These are phyloP conservation scores for Glareola pratincola DNA, from an alignment of 2,113 vertebrate species.

Conservation along the genomic window DNA sequence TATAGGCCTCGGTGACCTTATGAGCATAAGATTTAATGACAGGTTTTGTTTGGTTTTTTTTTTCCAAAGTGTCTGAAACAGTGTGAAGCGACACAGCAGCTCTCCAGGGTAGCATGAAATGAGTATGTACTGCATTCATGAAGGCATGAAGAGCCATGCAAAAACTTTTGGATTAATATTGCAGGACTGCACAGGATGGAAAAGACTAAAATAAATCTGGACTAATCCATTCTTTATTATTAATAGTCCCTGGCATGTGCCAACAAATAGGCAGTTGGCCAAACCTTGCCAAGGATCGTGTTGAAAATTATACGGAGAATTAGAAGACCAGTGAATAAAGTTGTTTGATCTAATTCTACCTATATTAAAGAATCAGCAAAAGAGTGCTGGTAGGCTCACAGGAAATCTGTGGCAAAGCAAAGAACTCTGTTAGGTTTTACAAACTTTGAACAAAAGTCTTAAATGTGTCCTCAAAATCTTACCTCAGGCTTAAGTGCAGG, in stretches of 20 bases:
- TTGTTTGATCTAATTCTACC: not conserved
- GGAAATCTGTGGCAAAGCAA: not conserved
- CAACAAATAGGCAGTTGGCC: not conserved
- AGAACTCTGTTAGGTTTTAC: not conserved
- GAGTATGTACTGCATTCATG: not conserved
- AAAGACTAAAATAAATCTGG: not conserved
- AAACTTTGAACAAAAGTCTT: not conserved
- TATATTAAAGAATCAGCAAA: not conserved
- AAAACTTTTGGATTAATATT: not conserved
- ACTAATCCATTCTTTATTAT: not conserved
- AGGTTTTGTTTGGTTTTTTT: not conserved
- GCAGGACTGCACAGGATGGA: not conserved
- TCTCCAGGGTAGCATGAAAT: not conserved
- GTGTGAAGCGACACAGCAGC: not conserved
- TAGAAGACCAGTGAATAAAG: not conserved
- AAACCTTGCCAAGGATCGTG: not conserved
- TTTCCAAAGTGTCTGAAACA: not conserved
- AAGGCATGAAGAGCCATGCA: not conserved
- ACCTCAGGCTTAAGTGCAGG: not conserved
- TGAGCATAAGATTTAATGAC: not conserved
- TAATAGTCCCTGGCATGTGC: not conserved
- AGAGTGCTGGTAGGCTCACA: rapidly evolving
- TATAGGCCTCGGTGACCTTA: not conserved
- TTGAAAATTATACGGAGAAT: not conserved
- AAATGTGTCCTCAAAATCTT: not conserved